Conservation (phyloP, 2,113 vertebrate species). For the Grantiella picta region DNA sequence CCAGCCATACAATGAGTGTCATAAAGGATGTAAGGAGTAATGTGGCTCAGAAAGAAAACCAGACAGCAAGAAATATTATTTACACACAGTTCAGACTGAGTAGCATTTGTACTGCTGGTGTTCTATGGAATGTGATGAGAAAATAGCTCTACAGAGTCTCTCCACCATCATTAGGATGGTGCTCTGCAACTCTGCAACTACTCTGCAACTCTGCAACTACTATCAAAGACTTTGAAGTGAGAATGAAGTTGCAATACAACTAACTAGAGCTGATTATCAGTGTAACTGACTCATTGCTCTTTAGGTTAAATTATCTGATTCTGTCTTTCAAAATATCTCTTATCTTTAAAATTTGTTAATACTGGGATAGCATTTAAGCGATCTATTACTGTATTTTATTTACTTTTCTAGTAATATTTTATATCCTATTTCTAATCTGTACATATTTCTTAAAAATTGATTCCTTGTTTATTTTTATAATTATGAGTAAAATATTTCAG, state of each 20-base stretch:
- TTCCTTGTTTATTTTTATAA: not conserved
- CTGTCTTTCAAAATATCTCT: not conserved
- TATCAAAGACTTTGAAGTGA: not conserved
- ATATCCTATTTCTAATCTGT: not conserved
- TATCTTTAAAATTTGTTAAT: not conserved
- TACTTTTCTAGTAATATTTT: not conserved
- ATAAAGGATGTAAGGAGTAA: not conserved
- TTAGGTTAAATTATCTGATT: not conserved
- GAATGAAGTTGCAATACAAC: not conserved
- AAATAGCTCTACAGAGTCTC: not conserved
- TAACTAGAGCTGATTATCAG: not conserved
- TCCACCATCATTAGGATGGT: not conserved
- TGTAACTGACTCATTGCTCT: not conserved
- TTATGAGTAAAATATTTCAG: not conserved
- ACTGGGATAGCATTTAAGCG: not conserved
- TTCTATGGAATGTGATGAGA: not conserved
- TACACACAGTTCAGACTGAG: not conserved
- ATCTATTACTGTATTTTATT: not conserved
- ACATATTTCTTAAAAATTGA: not conserved
- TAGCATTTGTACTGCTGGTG: not conserved
- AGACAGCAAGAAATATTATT: not conserved
- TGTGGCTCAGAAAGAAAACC: not conserved
- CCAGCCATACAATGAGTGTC: not conserved
- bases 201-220: too few species aligned
- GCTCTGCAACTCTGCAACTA: too few species aligned